These are phyloP conservation scores for Naja naja DNA, from an alignment of 2,113 vertebrate genomes.

Conservation along the genomic window DNA sequence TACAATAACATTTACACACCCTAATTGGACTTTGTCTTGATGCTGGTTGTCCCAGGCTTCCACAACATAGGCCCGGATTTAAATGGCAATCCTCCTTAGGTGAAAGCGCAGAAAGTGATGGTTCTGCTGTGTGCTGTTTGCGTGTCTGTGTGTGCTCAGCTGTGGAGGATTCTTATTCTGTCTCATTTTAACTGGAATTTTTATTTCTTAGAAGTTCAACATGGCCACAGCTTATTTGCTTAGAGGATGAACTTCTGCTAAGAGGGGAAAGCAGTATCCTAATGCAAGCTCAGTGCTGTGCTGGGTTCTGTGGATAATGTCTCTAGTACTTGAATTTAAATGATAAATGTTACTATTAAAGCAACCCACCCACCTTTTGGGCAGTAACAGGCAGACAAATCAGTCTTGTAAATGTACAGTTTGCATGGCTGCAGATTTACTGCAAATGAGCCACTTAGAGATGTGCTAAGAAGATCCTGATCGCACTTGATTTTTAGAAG, in stretches of 20 bases:
- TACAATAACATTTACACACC: slow-evolving; percentile 91
- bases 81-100: slow-evolving; percentile 48
- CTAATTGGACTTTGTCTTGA: slow-evolving; percentile 90
- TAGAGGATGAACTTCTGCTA: slow-evolving; percentile 37
- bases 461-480: slow-evolving; percentile 42
- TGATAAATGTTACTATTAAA: background rate
- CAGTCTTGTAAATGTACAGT: background rate
- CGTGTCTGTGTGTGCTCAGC: slow-evolving; percentile 26
- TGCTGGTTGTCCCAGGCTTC: slow-evolving; percentile 48
- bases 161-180: slow-evolving; percentile 55
- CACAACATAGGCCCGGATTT: slow-evolving; percentile 44
- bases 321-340: slow-evolving; percentile 30
- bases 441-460: slow-evolving; percentile 40
- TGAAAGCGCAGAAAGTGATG: slow-evolving; percentile 35
- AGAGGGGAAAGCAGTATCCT: slow-evolving; percentile 21
- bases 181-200: slow-evolving; percentile 66
- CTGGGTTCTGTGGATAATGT: slow-evolving; percentile 12
- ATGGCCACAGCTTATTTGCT: slow-evolving; percentile 42
- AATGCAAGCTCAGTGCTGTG: slow-evolving; percentile 10
- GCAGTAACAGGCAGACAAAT: background rate
- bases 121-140: slow-evolving; percentile 36
- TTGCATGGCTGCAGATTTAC: slow-evolving; percentile 1
- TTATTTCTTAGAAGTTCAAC: slow-evolving; percentile 42
- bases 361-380: background rate
- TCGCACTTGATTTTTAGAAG: slow-evolving; percentile 2